Evolutionary conservation across 2,113 vertebrate species (phyloP).

Genomic region (Syngnathus floridae): DNA sequence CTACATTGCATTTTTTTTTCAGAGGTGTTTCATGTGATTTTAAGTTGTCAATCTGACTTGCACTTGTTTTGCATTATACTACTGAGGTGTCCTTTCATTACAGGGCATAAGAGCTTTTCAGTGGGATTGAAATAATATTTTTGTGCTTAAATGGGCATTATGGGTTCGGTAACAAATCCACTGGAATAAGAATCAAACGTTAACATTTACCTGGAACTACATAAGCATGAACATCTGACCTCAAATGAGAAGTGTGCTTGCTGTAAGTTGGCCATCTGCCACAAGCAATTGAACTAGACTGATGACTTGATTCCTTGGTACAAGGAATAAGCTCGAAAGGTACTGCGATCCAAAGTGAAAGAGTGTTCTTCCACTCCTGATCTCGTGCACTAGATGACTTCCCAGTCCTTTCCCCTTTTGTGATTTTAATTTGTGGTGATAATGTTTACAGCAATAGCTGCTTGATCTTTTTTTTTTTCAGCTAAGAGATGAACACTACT

Average conservation of each 20-base stretch:
- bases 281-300: not conserved
- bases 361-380: not conserved
- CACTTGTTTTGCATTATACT: constrained; percentile 62
- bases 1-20: constrained; percentile 15
- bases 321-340: constrained; percentile 18
- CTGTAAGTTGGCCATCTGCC: constrained; percentile 16
- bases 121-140: constrained; percentile 6
- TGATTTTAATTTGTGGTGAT: constrained; percentile 24
- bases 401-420: constrained; percentile 10
- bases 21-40: constrained; percentile 17
- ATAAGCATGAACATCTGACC: constrained; percentile 11
- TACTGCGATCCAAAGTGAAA: constrained; percentile 17
- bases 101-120: constrained; percentile 1
- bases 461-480: constrained; percentile 28
- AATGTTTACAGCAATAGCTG: constrained; percentile 55
- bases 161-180: constrained; percentile 31
- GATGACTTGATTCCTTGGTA: not conserved
- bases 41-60: constrained; percentile 41
- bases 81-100: constrained; percentile 45
- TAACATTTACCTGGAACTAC: constrained; percentile 6
- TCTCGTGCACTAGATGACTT: constrained; percentile 25
- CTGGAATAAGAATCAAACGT: constrained; percentile 43
- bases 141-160: constrained; percentile 43
- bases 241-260: constrained; percentile 12
- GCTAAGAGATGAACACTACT: constrained; percentile 58